Base-by-base conservation (phyloP, 2,888 invertebrate species). In the Diabrotica balteata region DNA sequence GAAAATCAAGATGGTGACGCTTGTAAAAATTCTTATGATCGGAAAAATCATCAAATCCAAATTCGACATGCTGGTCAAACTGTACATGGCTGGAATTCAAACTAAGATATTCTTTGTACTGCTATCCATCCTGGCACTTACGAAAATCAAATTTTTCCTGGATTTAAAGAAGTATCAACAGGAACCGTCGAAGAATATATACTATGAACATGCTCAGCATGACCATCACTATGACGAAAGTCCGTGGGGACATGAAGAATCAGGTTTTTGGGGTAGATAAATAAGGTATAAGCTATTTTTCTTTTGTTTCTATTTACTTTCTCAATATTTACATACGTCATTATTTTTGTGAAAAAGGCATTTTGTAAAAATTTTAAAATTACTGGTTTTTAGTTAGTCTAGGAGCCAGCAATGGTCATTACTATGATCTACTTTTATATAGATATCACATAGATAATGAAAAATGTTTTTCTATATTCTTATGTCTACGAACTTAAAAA, bases 161-260 rank as follows among this genome's bases (percentile, higher is more conserved):
- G 93, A 93, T 70, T 77, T 93, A 65, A 93, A 93, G 82, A 90
- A 91, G 60, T 86, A 84, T 0, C 17, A 43, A 3, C 87, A 87
- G 59, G 86, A 86, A 62, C 92, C 93, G 0, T 88, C 90, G 73
- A 93, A 93, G 86, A 91, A 93, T 71, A 90, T 93, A 77, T 93
- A 93, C 82, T 92, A 93, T 82, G 93, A 93, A 84, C 92, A 93
- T 80, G 93, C 93, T 0, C 92, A 93, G 78, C 93, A 93, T 78
- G 93, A 93, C 84, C 93, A 93, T 79, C 93, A 93, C 73, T 93
- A 93, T 78, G 90, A 90, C 63, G 84, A 84, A 51, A 90, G 89
- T 59, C 60, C 54, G n/a, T 71, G 70, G 70, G 89, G 88, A 66
- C 83, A 84, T 60, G 90, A 90, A 44, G 69, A 68, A n/a, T 62